A percentile compares a stretch with the other conserved stretches of the same genome.
phyloP scores from a whole-genome alignment of 2,113 vertebrate species.

The Pionites leucogaster region DNA sequence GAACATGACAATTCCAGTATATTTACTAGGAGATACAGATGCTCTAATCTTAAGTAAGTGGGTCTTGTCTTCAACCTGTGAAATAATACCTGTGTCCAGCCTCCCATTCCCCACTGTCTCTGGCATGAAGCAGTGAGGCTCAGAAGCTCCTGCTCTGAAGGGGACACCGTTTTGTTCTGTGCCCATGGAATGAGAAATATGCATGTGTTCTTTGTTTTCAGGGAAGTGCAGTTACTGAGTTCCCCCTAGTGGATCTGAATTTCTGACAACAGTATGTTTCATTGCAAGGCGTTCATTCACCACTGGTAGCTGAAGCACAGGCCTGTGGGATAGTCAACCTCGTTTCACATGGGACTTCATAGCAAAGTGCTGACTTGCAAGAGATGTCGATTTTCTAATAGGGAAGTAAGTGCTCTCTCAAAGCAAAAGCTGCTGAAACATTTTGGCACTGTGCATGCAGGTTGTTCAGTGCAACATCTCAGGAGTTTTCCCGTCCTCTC shows the following conservation, averaged over 20 bases:
- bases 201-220: neutral
- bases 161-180: neutral
- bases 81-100: neutral
- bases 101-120: neutral
- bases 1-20: neutral
- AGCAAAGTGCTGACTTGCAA: neutral
- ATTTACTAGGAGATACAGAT: neutral
- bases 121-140: neutral
- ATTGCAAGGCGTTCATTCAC: neutral
- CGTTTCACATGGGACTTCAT: neutral
- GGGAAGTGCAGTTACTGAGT: neutral
- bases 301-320: neutral
- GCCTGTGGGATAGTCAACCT: neutral
- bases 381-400: neutral
- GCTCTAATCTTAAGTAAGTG: neutral
- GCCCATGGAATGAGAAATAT: neutral
- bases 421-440: neutral
- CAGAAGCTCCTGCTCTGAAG: neutral
- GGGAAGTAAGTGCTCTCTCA: neutral
- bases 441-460: fast-evolving
- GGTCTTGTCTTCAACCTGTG: neutral
- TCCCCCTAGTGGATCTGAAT: neutral
- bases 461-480: fast-evolving
- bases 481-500: neutral
- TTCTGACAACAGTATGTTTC: neutral